These are phyloP conservation scores for Athalia cordata DNA, from an alignment of 2,888 invertebrate genomes.

Conservation along the genomic window DNA sequence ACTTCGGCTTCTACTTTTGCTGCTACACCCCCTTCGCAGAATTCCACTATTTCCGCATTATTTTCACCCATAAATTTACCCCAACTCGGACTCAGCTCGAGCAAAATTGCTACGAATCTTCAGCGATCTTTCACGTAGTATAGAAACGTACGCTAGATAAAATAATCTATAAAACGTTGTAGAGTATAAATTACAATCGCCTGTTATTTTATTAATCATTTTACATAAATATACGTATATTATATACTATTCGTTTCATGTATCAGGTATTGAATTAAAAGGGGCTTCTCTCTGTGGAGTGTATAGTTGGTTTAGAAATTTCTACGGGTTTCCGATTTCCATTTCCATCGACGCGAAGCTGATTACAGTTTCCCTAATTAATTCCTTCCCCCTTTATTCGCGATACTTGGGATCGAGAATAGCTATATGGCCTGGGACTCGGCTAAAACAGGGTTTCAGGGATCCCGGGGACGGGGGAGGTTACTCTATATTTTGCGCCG, in stretches of 20 bases:
- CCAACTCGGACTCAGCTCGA: conserved; percentile 5
- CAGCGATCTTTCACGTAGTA: conserved; percentile 39
- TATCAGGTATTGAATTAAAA: conserved; percentile 1
- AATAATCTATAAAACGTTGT: too few species aligned
- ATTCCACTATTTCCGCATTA: conserved; percentile 64
- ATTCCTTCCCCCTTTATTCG: neutral
- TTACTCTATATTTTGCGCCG: too few species aligned
- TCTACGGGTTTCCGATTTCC: neutral
- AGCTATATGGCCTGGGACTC: too few species aligned
- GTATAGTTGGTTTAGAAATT: too few species aligned
- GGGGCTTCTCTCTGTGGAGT: too few species aligned
- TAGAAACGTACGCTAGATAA: conserved; percentile 4
- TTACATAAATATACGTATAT: neutral
- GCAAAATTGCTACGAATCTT: conserved; percentile 60
- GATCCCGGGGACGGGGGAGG: too few species aligned
- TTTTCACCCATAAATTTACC: conserved; percentile 62
- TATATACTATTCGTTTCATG: neutral
- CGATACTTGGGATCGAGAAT: neutral
- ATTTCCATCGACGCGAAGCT: neutral
- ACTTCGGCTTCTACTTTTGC: neutral
- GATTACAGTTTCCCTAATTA: neutral
- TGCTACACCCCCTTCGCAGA: conserved; percentile 34
- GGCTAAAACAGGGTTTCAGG: too few species aligned
- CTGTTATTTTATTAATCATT: neutral
- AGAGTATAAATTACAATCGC: too few species aligned